Evolutionary conservation across 2,113 vertebrate species (phyloP), one percentile per base, ranked within the genome.

Genomic region (Peromyscus californicus): DNA sequence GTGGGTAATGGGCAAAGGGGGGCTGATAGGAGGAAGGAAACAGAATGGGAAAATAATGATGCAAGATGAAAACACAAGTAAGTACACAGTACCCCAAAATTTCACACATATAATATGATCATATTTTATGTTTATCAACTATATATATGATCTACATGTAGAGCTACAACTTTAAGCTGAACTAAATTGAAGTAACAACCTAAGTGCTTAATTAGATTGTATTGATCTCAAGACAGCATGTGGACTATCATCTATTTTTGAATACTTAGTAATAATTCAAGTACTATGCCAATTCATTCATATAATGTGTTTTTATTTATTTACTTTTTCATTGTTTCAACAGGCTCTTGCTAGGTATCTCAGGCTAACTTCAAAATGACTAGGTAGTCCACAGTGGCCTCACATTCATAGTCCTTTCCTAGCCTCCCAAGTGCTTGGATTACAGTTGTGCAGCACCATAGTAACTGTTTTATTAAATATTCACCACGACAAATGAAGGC

Each of bases 121-220:
- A 72, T 1, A 89, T 87, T 54, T 83, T 10, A 26, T 19, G 33
- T 82, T 93, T 78, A 90, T 90, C 94, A 85, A 24, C 78, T 92
- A 10, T 78, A 33, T 48, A 10, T 42, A 65, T 80, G 4, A 13
- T 57, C 57, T 74, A 9, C 21, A 54, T 86, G 2, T 70, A 86
- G 75, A 89, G 84, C 90, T 72, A 31, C 42, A 80, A 48, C 90
- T 88, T 90, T 74, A 57, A 96, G 42, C 16, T 48, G 83, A 96
- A 70, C 42, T 65, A 67, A 90, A 90, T 3, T 59, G 70, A 91
- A 24, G 39, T 61, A 33, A 54, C 7, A 94, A 84, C 75, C 74
- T 94, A 69, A 72, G 36, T 70, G 7, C 57, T 21, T 78, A 86
- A 45, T 79, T 87, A 6, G 19, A 90, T 89, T 85, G 63, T 31